These are phyloP conservation scores for Folsomia candida DNA, from an alignment of 2,888 invertebrate species.

Conservation along the genomic window DNA sequence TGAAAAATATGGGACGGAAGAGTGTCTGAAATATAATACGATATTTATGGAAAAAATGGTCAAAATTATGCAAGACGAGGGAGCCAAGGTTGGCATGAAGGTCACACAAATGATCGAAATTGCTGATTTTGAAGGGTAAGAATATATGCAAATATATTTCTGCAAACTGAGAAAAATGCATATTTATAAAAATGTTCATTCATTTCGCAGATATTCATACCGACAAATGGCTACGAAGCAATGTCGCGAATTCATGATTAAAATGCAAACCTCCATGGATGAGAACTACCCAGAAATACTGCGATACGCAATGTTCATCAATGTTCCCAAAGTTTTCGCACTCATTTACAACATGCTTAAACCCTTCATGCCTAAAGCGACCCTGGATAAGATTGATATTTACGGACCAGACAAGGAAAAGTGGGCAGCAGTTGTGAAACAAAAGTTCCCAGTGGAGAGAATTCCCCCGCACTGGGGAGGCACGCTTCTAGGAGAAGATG, in stretches of 20 bases:
- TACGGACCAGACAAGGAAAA: conserved; percentile 17
- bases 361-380: conserved; percentile 26
- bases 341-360: conserved; percentile 22
- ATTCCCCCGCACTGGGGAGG: conserved; percentile 36
- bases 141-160: too few species aligned
- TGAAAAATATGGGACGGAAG: too few species aligned
- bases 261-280: conserved; percentile 17
- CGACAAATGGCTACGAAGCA: conserved; percentile 16
- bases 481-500: conserved; percentile 19
- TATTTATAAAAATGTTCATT: too few species aligned
- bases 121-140: conserved; percentile 26
- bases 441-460: conserved; percentile 10
- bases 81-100: conserved; percentile 20
- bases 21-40: conserved; percentile 16
- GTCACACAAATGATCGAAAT: conserved; percentile 30
- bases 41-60: conserved; percentile 25
- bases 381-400: conserved; percentile 21
- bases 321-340: conserved; percentile 30
- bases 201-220: too few species aligned
- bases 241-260: conserved; percentile 12
- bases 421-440: conserved; percentile 20
- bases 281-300: conserved; percentile 32
- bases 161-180: too few species aligned
- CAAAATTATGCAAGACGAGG: neutral
- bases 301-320: conserved; percentile 17